phyloP scores from a whole-genome alignment of 2,888 invertebrate species.

The Ophonus ardosiacus region DNA sequence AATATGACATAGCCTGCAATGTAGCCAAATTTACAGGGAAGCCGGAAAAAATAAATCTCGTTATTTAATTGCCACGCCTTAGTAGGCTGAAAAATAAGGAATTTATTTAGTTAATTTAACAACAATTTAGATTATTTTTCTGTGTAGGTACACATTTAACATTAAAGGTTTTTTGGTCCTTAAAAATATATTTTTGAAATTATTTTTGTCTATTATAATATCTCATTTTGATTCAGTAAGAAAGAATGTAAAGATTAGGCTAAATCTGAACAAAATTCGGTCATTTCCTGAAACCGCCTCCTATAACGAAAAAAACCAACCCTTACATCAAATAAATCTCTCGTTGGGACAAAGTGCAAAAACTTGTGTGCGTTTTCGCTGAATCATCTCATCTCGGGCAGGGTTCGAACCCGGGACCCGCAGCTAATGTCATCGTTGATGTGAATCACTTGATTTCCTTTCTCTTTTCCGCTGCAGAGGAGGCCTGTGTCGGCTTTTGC shows the following conservation, averaged over 20 bases:
- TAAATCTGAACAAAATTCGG: slow-evolving; percentile 20
- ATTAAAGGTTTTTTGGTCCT: no score
- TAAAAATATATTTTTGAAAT: no score
- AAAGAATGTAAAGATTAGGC: not conserved
- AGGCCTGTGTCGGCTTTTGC: not conserved
- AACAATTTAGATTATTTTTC: no score
- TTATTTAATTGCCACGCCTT: no score
- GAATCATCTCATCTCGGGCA: slow-evolving; percentile 27
- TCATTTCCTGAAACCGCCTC: slow-evolving; percentile 23
- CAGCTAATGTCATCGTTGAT: slow-evolving; percentile 44
- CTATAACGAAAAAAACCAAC: slow-evolving; percentile 26
- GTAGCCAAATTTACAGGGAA: no score
- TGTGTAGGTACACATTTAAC: no score
- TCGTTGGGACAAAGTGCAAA: slow-evolving; percentile 56
- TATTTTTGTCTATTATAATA: no score
- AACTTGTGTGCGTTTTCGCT: slow-evolving; percentile 58
- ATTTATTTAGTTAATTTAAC: no score
- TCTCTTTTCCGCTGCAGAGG: not conserved
- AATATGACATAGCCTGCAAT: no score
- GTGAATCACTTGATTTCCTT: slow-evolving; percentile 21
- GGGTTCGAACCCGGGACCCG: slow-evolving; percentile 12
- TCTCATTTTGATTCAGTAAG: not conserved
- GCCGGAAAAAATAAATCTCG: no score
- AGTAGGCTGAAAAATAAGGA: no score
- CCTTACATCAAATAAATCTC: slow-evolving; percentile 49